Evolutionary conservation across 2,113 vertebrate species (phyloP), one percentile per base, ranked within the genome.

Genomic region (Aphelocoma coerulescens): DNA sequence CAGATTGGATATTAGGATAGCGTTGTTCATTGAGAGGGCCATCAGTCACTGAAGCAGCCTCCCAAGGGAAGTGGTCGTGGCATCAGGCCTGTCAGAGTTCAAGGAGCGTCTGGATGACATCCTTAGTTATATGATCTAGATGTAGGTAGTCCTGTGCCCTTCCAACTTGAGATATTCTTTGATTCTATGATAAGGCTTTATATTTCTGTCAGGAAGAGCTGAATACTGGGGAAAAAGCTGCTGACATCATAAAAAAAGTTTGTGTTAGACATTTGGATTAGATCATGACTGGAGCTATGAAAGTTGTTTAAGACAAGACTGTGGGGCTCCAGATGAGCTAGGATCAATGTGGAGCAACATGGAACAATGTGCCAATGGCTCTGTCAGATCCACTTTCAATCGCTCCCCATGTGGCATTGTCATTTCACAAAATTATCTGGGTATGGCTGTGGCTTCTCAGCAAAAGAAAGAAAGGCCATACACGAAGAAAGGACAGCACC

Each of bases 341-440:
- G 13, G 58, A 18, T 78, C 37, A n/a, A 7, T 1, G 8, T 30
- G 28, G 16, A 88, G n/a, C 21, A n/a, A 19, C 0, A 0, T 22
- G 37, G 13, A 85, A 17, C 68, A 82, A 33, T 0, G 1, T 35
- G 48, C 18, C 72, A 27, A 19, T 22, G 33, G 13, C 12, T 62
- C 30, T 11, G 2, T 65, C 30, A 63, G 43, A 48, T 13, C 9
- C 5, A n/a, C 20, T 77, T 77, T 32, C 44, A 44, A 2, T 13
- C 4, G 1, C 2, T 54, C 4, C 18, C 20, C 20, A 23, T 9
- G 15, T 1, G 6, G 11, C 39, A 51, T 19, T 0, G 0, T 35
- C 12, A 27, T n/a, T 66, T 83, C 48, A 59, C 24, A 49, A 35
- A 61, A 84, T 59, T 39, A 32, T 27, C 23, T 49, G 26, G 3